Evolutionary conservation across 1,140 invertebrate genomes (phyloP), one percentile per base, ranked within the genome.

Genomic region (Hyphantria cunea): DNA sequence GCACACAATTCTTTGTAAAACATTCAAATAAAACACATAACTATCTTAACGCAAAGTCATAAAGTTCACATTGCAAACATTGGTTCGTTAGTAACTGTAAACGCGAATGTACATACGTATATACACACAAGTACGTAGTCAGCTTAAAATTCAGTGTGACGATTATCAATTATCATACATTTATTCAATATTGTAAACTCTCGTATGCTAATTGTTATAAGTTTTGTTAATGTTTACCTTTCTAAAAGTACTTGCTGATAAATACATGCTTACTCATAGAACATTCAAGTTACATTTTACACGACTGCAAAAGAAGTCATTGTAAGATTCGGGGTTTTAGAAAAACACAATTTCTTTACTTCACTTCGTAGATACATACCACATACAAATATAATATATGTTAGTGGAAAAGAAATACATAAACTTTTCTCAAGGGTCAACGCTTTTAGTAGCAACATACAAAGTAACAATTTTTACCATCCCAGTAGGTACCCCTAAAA

Each of bases 81-180:
- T n/a, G 32, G 13, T 39, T 17, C 11, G 47, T 34, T 48, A 54
- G 41, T 48, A 64, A 65, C 60, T 50, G 66, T 53, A 59, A 52
- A 58, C 15, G 10, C 15, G 42, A 63, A 64, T 45, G 51, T 68
- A 25, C 17, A 25, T 25, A 25, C 17, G 5, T 25, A 25, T 25
- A 25, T 5, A 25, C 17, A 5, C 1, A 5, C 5, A 70, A 66
- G 74, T 74, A 78, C 73, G 76, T 77, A 79, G 76, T 81, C 67
- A 50, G 69, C 70, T 78, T 82, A 80, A 74, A 78, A 77, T 76
- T 68, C 69, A 58, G 74, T 68, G 69, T 77, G 70, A 72, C 72
- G 71, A 72, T 70, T 54, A 58, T 62, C 8, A 9, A 39, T 39
- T 39, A 25, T 25, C 17, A 25, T 25, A 25, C 63, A 72, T 49